Conservation (phyloP, 2,113 vertebrate genomes). For the Mellivora capensis region DNA sequence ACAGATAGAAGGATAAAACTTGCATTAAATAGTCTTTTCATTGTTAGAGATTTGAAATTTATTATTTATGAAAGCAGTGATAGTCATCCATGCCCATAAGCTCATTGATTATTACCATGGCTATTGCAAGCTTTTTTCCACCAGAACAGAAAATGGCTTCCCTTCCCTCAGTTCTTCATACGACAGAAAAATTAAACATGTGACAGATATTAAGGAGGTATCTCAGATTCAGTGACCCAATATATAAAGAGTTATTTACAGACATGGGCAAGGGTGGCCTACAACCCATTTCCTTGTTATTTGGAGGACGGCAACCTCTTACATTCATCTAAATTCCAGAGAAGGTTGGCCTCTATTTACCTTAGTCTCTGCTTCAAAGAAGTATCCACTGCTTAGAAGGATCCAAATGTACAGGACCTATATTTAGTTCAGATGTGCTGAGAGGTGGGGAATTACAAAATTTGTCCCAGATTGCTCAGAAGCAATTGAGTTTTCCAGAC, state of each 20-base stretch:
- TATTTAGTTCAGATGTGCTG: neutral
- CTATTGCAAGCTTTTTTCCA: neutral
- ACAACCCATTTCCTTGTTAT: neutral
- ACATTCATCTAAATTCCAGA: neutral
- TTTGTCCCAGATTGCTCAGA: neutral
- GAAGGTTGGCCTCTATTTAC: neutral
- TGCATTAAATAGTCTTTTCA: neutral
- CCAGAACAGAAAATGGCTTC: neutral
- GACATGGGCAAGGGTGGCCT: accelerated
- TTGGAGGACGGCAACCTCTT: neutral
- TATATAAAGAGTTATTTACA: neutral
- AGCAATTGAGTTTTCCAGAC: neutral
- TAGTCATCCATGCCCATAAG: neutral
- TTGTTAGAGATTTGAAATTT: neutral
- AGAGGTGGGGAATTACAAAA: neutral
- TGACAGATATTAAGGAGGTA: neutral
- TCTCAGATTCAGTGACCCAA: neutral
- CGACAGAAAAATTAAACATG: neutral
- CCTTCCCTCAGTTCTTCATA: neutral
- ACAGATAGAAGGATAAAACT: neutral
- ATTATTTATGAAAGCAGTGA: neutral
- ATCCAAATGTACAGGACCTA: neutral
- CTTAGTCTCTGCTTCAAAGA: neutral
- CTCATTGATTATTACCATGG: neutral
- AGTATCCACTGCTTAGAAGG: neutral